phyloP scores from a whole-genome alignment of 2,888 invertebrate species.

The Drosophila planitibia region DNA sequence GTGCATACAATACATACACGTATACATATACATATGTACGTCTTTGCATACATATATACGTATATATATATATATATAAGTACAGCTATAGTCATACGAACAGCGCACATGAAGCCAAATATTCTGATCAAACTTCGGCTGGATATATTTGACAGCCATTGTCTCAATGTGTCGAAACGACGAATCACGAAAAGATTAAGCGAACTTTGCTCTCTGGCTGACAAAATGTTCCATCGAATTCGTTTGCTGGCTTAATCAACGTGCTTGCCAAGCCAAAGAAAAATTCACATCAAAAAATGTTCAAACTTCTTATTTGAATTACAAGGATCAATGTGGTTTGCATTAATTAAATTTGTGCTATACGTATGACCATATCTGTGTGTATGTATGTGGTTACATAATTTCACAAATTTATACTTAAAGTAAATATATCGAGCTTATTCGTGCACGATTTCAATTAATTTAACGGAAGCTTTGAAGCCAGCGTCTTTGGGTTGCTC shows the following conservation, averaged over 20 bases:
- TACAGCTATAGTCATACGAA: not conserved
- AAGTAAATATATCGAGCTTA: constrained; percentile 29
- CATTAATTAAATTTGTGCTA: not conserved
- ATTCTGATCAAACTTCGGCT: not conserved
- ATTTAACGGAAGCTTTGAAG: constrained; percentile 28
- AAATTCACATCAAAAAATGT: not conserved
- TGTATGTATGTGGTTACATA: not conserved
- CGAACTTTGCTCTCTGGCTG: not conserved
- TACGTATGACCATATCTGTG: not conserved
- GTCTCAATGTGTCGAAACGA: not conserved
- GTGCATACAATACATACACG: not conserved
- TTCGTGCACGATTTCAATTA: constrained; percentile 60
- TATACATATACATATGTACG: not conserved
- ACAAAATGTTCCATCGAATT: not conserved
- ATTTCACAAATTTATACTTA: constrained; percentile 2
- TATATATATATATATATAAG: not conserved
- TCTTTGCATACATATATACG: not conserved
- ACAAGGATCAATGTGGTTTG: not conserved
- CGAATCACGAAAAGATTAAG: constrained; percentile 5
- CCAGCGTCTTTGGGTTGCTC: not conserved
- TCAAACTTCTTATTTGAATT: not conserved
- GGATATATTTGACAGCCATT: not conserved
- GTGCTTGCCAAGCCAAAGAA: not conserved
- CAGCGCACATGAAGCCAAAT: not conserved
- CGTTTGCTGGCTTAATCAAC: not conserved